Evolutionary conservation across 1,140 invertebrate species (phyloP).

Genomic region (Drosophila pandora): DNA sequence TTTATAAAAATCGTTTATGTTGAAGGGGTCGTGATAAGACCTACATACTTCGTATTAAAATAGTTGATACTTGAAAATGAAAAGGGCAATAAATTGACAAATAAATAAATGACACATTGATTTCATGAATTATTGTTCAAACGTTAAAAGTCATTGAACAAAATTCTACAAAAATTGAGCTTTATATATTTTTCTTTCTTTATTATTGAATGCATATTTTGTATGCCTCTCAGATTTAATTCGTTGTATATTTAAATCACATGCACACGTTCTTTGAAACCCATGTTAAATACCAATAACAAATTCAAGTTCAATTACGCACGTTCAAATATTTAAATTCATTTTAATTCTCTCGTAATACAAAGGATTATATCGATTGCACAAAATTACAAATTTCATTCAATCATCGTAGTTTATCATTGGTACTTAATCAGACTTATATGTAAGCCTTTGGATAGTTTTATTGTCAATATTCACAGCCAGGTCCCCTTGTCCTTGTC

Average conservation of each 20-base stretch:
- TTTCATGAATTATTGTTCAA: background rate
- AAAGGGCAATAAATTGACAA: background rate
- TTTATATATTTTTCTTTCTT: too few relatives aligned
- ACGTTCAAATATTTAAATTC: background rate
- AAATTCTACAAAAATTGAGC: too few relatives aligned
- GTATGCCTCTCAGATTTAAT: too few relatives aligned
- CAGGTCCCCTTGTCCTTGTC: constrained; percentile 60
- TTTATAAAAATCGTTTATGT: constrained; percentile 1
- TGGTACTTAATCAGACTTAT: constrained; percentile 1
- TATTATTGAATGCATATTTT: too few relatives aligned
- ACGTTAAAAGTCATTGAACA: background rate
- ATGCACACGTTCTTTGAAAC: background rate
- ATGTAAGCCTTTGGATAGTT: background rate
- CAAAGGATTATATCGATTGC: background rate
- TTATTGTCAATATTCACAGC: constrained; percentile 32
- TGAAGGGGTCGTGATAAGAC: constrained; percentile 34
- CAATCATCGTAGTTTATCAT: background rate
- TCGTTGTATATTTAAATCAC: too few relatives aligned
- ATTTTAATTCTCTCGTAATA: background rate
- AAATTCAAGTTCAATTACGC: background rate
- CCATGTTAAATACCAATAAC: too few relatives aligned
- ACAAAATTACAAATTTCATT: background rate
- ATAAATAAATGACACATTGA: too few relatives aligned
- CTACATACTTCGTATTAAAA: constrained; percentile 6
- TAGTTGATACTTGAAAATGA: background rate